These are phyloP conservation scores for Microtus ochrogaster DNA, from an alignment of 2,113 vertebrate species.

Conservation along the genomic window DNA sequence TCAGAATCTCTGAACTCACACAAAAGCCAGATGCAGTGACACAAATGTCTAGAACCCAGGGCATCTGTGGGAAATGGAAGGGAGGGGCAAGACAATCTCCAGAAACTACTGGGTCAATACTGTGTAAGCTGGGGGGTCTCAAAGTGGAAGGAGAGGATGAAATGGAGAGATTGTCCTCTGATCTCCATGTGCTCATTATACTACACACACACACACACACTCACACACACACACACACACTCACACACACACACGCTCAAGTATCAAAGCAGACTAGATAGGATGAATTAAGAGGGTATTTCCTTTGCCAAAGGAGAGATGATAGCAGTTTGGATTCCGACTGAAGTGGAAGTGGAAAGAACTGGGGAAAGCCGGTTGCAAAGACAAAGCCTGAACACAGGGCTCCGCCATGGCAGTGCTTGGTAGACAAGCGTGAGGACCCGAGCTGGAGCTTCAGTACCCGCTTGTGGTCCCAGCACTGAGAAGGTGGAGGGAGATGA, in stretches of 20 bases:
- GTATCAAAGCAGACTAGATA: background rate
- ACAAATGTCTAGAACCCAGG: background rate
- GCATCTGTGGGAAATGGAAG: background rate
- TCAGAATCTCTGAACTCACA: background rate
- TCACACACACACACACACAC: background rate
- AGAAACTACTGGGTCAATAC: too few relatives aligned
- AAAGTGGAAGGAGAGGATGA: background rate
- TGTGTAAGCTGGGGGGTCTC: background rate
- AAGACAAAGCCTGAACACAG: background rate
- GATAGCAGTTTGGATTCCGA: background rate
- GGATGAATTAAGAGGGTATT: background rate
- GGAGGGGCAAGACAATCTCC: background rate
- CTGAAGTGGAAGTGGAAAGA: background rate
- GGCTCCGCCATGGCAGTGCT: background rate
- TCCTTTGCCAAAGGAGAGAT: background rate
- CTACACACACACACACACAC: background rate
- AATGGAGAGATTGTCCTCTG: background rate
- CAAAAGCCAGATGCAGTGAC: too few relatives aligned
- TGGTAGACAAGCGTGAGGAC: background rate
- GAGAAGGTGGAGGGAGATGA: background rate
- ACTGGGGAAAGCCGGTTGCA: background rate
- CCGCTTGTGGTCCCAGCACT: background rate
- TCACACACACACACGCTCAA: background rate
- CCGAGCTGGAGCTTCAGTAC: background rate
- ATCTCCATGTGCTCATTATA: background rate